Conservation (phyloP, 2,797 vertebrate genomes). For the Myiothlypis coronata region DNA sequence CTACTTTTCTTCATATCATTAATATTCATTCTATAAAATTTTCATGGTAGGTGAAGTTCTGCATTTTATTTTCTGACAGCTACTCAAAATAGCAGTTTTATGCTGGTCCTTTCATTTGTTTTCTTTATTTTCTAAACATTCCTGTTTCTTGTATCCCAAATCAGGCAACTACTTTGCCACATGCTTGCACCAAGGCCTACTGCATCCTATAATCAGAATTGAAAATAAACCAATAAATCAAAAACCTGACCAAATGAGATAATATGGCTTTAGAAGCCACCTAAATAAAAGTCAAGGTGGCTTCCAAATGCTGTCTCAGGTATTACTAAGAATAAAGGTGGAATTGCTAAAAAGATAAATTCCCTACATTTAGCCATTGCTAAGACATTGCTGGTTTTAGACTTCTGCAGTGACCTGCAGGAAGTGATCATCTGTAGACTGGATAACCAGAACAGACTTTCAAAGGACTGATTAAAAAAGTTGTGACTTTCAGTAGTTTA, state of each 20-base stretch:
- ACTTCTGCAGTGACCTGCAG: neutral
- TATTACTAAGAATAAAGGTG: neutral
- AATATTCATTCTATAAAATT: constrained; percentile 62
- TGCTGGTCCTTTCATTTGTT: neutral
- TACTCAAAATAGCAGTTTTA: neutral
- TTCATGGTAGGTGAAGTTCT: constrained; percentile 44
- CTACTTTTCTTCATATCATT: constrained; percentile 37
- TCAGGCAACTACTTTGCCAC: neutral
- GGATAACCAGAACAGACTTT: neutral
- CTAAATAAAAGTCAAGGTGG: neutral
- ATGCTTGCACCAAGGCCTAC: neutral
- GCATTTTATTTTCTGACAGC: constrained; percentile 25
- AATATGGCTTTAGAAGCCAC: neutral
- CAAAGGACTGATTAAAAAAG: neutral
- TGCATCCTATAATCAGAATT: neutral
- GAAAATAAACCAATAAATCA: neutral
- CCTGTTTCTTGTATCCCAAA: neutral
- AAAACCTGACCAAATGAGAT: neutral
- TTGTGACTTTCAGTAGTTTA: neutral
- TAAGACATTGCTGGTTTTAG: neutral
- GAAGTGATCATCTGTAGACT: neutral
- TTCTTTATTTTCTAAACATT: neutral
- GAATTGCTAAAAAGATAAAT: neutral
- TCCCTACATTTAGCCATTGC: neutral
- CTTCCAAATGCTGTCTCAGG: neutral